Base-by-base conservation (phyloP, 2,888 invertebrate species). In the Bugulina stolonifera region DNA sequence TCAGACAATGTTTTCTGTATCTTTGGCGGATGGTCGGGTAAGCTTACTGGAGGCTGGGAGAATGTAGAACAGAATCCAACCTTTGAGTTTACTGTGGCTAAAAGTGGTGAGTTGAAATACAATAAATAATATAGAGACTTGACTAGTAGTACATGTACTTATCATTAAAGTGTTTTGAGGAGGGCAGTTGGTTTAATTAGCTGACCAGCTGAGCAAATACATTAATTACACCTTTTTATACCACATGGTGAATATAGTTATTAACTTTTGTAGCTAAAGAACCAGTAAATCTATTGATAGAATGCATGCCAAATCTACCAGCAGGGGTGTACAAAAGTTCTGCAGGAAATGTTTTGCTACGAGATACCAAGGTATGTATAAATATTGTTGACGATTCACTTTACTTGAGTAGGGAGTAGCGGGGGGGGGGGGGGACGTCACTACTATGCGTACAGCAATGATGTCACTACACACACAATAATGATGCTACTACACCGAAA, bases 1-100 rank as follows among this genome's bases (percentile, higher is more conserved):
- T 25, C 73, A 81, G 81, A 79, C 74, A 73, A 78, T 58, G 73
- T 77, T 32, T 75, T 78, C 27, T 75, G 73, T 58, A 71, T 81
- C 23, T 79, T 77, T 73, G 80, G 80, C 1, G 76, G 79, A 64
- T 81, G 81, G 81, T 27, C 64, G 2, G 79, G 78, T 2, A 75
- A 75, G n/a, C 77, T 76, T 1, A 80, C 79, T 3, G 80, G 78
- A 27, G 81, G 81, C 3, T 80, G 75, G 71, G 71, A 74, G 18
- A 76, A 79, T n/a, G 75, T 75, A 34, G 73, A 78, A 34, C 69
- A 76, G 32, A 81, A 81, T 73, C 81, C 80, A 1, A 73, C 75
- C 64, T 81, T 73, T 71, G 64, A 73, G n/a, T 77, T 81, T 64
- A 74, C 75, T 3, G 72, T 81, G 0, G 73, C 77, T n/a, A 74